Conservation (phyloP, 1,140 invertebrate genomes). For the Calephelis nemesis region DNA sequence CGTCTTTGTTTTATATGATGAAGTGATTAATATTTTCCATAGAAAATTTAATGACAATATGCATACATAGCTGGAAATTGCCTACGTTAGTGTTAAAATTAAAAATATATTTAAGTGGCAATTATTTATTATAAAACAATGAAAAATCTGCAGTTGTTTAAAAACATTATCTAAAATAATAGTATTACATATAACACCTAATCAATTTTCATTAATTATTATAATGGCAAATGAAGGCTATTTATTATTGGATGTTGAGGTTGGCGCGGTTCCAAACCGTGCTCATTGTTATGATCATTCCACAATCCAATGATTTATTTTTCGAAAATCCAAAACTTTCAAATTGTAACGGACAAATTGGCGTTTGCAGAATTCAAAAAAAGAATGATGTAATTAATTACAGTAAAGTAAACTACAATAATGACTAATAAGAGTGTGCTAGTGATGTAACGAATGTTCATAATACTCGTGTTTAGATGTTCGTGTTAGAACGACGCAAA, state of each 20-base stretch:
- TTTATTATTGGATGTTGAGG: constrained; percentile 56
- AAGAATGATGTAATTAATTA: constrained; percentile 3
- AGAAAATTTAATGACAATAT: too few species aligned
- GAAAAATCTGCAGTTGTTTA: background rate
- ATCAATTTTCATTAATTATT: constrained; percentile 47
- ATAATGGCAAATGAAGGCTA: constrained; percentile 51
- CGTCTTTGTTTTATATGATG: too few species aligned
- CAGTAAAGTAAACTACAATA: background rate
- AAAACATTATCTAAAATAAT: constrained; percentile 28
- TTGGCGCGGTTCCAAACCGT: constrained; percentile 50
- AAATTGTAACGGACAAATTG: constrained; percentile 11
- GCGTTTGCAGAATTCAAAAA: constrained; percentile 1
- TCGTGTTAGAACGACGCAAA: too few species aligned
- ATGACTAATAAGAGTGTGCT: too few species aligned
- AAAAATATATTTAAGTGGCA: too few species aligned
- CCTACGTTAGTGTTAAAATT: too few species aligned
- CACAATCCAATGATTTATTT: constrained; percentile 36
- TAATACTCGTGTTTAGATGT: too few species aligned
- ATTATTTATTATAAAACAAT: too few species aligned
- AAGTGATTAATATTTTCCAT: too few species aligned
- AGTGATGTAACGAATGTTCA: too few species aligned
- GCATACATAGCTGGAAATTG: too few species aligned
- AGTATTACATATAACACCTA: constrained; percentile 34
- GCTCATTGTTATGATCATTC: constrained; percentile 53
- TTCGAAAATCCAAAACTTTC: constrained; percentile 12